Evolutionary conservation across 2,888 invertebrate species (phyloP), one percentile per base, ranked within the genome.

Genomic region (Dicycla oo): DNA sequence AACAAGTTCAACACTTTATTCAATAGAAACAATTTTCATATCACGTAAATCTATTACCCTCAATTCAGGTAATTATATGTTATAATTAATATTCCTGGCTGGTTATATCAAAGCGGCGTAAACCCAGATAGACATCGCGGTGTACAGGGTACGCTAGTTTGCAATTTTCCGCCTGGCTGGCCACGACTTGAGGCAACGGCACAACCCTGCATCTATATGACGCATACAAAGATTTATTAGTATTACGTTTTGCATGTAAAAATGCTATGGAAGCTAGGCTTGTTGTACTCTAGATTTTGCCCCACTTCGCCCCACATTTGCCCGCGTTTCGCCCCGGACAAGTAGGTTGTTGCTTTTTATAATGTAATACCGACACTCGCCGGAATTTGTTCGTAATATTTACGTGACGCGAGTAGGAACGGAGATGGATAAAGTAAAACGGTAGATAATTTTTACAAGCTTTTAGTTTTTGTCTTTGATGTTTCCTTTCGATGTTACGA

Each of bases 91-190:
- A 82, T 78, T 80, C 71, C 69, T 75, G 77, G 69, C 45, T 70
- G 69, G 62, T 68, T 70, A 69, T 72, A 70, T 78, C 78, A 74
- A 82, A 74, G 75, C 76, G 74, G 72, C 67, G 49, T 81, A 81
- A 82, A 69, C 75, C 61, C 61, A 77, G 72, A 76, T 81, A 81
- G 81, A 83, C 77, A 75, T 78, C 69, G 81, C 65, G 78, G 71
- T 65, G 71, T 69, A 75, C 78, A 75, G 80, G 76, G 78, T 80
- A 80, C 78, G 85, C 76, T 83, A 85, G 87, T 88, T 86, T 86
- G 88, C 88, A 89, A 89, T 89, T 89, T 89, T 88, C 86, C 88
- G 84, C 82, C 72, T 79, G 85, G 86, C 87, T 88, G 88, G 82
- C 70, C 76, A 51, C 86, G 81, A 86, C 88, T 86, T 82, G 81